Conservation (phyloP, 2,113 vertebrate genomes). For the Anseranas semipalmata region DNA sequence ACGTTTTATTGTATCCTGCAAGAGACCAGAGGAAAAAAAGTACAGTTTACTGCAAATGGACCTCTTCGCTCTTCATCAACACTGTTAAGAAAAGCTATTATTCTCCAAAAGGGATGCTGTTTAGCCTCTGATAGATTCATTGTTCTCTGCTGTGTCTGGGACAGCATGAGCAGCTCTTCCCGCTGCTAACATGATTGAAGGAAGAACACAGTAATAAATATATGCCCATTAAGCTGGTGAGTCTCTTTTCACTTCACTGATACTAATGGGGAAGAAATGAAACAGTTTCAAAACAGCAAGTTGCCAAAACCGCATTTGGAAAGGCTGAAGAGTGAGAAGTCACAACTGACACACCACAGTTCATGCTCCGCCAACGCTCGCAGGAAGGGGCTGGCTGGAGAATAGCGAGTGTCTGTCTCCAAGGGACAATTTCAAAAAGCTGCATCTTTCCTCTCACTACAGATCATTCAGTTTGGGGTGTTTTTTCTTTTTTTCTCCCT, state of each 20-base stretch:
- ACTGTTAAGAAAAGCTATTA: constrained; percentile 68
- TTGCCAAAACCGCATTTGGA: not conserved
- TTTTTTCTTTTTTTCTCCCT: not conserved
- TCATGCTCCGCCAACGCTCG: not conserved
- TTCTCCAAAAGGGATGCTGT: constrained; percentile 47
- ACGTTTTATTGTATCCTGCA: not conserved
- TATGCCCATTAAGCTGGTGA: not conserved
- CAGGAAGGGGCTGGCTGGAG: not conserved
- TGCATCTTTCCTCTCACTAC: not conserved
- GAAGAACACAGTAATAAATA: constrained; percentile 2
- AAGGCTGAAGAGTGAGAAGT: constrained; percentile 17
- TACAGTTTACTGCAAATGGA: constrained; percentile 66
- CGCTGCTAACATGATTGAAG: constrained; percentile 69
- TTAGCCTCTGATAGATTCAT: constrained; percentile 28
- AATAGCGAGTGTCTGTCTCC: not conserved
- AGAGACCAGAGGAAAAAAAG: not conserved
- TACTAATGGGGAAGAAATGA: constrained; percentile 11
- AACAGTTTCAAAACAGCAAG: not conserved
- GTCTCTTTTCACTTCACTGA: constrained; percentile 40
- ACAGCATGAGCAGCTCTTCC: constrained; percentile 39
- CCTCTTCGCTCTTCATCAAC: constrained; percentile 72
- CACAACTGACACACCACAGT: not conserved
- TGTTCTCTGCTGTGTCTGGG: constrained; percentile 46
- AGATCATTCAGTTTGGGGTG: not conserved
- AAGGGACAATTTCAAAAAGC: not conserved